phyloP scores from a whole-genome alignment of 2,888 invertebrate genomes.

The Globia sparganii region DNA sequence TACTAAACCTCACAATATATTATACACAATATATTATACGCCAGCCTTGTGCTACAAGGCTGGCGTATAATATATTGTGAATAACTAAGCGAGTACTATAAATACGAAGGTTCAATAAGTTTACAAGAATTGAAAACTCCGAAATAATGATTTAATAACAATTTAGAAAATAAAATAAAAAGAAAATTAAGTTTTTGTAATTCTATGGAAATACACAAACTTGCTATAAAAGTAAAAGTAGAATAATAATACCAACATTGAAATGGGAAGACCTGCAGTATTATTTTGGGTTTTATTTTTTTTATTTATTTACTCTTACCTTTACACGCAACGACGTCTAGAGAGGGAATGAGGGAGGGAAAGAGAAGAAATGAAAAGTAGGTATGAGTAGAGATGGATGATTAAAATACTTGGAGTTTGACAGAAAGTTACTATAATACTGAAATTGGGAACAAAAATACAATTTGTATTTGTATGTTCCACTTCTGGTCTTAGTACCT shows the following conservation, averaged over 20 bases:
- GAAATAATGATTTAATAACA: neutral
- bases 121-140: neutral
- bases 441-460: neutral
- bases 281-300: neutral
- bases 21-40: too few species aligned
- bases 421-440: slow-evolving; percentile 22
- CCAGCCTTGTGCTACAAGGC: too few species aligned
- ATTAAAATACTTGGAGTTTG: slow-evolving; percentile 4
- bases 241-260: slow-evolving; percentile 2
- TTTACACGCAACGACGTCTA: slow-evolving; percentile 64
- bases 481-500: neutral
- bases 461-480: neutral
- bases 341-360: slow-evolving; percentile 47
- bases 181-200: slow-evolving; percentile 44
- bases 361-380: slow-evolving; percentile 31
- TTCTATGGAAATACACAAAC: slow-evolving; percentile 20
- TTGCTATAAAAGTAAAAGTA: slow-evolving; percentile 15
- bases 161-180: slow-evolving; percentile 21
- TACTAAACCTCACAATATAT: slow-evolving; percentile 22
- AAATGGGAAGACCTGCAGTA: neutral
- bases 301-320: slow-evolving; percentile 63
- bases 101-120: neutral
- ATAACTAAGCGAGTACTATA: neutral
- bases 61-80: slow-evolving; percentile 1
- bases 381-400: slow-evolving; percentile 1